These are phyloP conservation scores for Rachycentron canadum DNA, from an alignment of 2,797 vertebrate species.

Conservation along the genomic window DNA sequence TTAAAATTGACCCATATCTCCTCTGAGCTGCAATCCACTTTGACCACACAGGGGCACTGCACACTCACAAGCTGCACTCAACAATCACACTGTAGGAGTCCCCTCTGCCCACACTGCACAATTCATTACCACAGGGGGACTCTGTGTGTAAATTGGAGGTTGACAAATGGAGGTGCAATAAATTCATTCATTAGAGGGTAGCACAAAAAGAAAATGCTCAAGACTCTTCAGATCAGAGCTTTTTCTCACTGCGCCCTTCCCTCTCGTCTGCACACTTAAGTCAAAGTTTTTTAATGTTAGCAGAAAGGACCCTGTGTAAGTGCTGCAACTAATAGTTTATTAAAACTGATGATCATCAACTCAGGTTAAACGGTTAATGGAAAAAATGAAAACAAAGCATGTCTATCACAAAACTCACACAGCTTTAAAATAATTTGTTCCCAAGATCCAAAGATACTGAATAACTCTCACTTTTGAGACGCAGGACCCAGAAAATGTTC, in stretches of 20 bases:
- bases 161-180: neutral
- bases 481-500: neutral
- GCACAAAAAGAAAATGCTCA: neutral
- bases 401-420: too few species aligned
- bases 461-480: too few species aligned
- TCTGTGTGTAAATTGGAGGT: neutral
- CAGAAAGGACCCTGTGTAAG: too few species aligned
- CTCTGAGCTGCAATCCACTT: constrained; percentile 17
- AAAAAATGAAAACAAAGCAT: too few species aligned
- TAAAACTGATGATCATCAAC: too few species aligned
- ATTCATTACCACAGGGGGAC: neutral
- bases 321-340: too few species aligned
- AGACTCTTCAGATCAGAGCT: neutral
- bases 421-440: too few species aligned
- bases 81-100: neutral
- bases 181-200: neutral
- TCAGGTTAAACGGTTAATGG: too few species aligned
- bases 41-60: constrained; percentile 64
- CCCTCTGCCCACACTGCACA: neutral
- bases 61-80: neutral
- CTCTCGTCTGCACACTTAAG: neutral
- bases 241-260: too few species aligned
- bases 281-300: neutral
- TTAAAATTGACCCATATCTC: neutral
- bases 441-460: too few species aligned